Evolutionary conservation across 2,888 invertebrate species (phyloP), one percentile per base, ranked within the genome.

Genomic region (Trypoxylon attenuatum): DNA sequence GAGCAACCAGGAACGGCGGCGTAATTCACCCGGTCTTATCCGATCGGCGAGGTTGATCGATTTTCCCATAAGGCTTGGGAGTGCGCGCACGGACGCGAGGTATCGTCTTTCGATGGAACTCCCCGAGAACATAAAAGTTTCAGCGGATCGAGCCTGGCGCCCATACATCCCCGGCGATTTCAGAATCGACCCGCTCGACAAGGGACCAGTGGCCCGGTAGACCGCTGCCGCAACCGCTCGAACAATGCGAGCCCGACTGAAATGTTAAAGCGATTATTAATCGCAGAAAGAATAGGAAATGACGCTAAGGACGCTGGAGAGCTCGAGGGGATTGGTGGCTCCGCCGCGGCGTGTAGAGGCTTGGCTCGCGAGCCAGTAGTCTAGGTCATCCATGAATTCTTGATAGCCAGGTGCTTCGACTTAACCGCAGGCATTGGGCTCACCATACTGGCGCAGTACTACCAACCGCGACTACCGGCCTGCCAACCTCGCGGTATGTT

Each of bases 351-450:
- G n/a, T n/a, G n/a, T n/a, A n/a, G n/a, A n/a, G n/a, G n/a, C n/a
- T n/a, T 39, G 27, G 27, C 4, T 38, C 29, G 22, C 39, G 18
- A 27, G 29, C 29, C 29, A 53, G 45, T 54, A 41, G 73, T 78
- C 68, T 81, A 83, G 81, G 79, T 81, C 82, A 81, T 66, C 61
- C 76, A 79, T 82, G 78, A 84, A 83, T 83, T 80, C 71, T 83
- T 84, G 75, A 84, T 79, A 65, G 55, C 46, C 70, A 49, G n/a
- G 64, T 73, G 76, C 69, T 69, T 72, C 73, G 74, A 79, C 78
- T 79, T 72, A 77, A 82, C 82, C 79, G 71, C 80, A 76, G 77
- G 79, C 78, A 76, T 69, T 73, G 69, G n/a, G 72, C 77, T 73
- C 74, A 79, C 77, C 71, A 58, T 68, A 70, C 49, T 68, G 68